These are phyloP conservation scores for Acanthopagrus latus DNA, from an alignment of 2,797 vertebrate species.

Conservation along the genomic window DNA sequence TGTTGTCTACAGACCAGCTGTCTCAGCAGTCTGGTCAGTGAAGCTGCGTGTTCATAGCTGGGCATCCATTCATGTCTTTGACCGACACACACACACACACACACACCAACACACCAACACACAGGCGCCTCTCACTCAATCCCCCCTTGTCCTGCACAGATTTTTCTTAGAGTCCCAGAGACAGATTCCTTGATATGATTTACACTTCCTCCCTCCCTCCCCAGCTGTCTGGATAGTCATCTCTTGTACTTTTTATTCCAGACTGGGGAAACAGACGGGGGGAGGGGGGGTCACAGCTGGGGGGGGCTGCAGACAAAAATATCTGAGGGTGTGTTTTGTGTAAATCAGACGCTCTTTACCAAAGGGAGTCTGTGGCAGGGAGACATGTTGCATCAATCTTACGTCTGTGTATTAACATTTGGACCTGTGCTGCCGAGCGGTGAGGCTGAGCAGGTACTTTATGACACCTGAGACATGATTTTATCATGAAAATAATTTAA, in stretches of 20 bases:
- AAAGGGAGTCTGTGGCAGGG: slow-evolving; percentile 44
- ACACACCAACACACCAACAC: slow-evolving; percentile 10
- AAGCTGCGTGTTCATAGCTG: slow-evolving; percentile 44
- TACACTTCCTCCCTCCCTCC: slow-evolving; percentile 52
- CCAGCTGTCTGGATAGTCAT: slow-evolving; percentile 66
- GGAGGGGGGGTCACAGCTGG: background rate
- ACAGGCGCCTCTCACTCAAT: slow-evolving; percentile 31
- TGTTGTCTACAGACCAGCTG: slow-evolving; percentile 67
- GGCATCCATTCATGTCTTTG: slow-evolving; percentile 51
- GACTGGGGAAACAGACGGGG: background rate
- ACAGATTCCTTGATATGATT: slow-evolving; percentile 69
- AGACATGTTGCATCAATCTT: slow-evolving; percentile 28
- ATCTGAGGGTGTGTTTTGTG: slow-evolving; percentile 57
- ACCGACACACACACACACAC: slow-evolving; percentile 30
- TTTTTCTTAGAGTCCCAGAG: slow-evolving; percentile 40
- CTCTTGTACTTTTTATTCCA: slow-evolving; percentile 30
- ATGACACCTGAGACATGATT: slow-evolving; percentile 22
- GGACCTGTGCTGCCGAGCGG: background rate
- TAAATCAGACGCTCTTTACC: slow-evolving; percentile 69
- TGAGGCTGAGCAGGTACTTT: slow-evolving; percentile 35
- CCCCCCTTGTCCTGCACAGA: slow-evolving; percentile 35
- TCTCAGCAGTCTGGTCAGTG: slow-evolving; percentile 60
- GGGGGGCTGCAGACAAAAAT: slow-evolving; percentile 25
- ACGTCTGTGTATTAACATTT: background rate
- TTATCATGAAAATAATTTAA: slow-evolving; percentile 21